A percentile compares a stretch with the other conserved stretches of the same genome.
phyloP scores from a whole-genome alignment of 2,113 vertebrate species.

The Lamprologus tigripictilis region DNA sequence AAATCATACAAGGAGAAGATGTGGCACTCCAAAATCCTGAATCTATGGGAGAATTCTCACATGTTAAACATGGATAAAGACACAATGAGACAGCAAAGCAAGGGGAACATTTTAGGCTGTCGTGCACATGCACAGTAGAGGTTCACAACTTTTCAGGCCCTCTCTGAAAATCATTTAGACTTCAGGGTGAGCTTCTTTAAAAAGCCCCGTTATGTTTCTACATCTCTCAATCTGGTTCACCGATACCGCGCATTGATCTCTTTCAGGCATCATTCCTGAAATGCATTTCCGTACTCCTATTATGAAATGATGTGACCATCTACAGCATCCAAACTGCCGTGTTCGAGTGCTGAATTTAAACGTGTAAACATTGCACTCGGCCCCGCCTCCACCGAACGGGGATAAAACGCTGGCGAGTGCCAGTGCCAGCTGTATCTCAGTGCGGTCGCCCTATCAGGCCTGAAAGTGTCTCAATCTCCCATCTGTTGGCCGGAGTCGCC shows the following conservation, averaged over 20 bases:
- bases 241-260: background rate
- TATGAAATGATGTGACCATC: background rate
- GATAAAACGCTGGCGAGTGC: background rate
- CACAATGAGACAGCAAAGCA: background rate
- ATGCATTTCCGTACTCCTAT: background rate
- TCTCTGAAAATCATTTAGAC: background rate
- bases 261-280: background rate
- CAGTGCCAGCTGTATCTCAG: background rate
- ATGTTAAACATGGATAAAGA: background rate
- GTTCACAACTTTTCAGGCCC: background rate
- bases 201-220: background rate
- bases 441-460: background rate
- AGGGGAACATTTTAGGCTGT: accelerated
- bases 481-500: background rate
- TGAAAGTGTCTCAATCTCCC: background rate
- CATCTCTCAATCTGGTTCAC: background rate
- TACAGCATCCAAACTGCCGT: background rate
- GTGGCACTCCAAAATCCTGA: background rate
- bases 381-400: background rate
- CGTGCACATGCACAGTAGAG: background rate
- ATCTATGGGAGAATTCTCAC: background rate
- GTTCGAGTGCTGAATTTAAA: background rate
- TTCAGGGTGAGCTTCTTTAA: background rate
- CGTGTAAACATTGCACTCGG: background rate
- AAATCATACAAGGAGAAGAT: background rate